Percentiles rank a stretch among this genome's conserved stretches.
Conservation (phyloP, 92 coral and sea anemone genomes). For the Hydrozoanthus gracilis region DNA sequence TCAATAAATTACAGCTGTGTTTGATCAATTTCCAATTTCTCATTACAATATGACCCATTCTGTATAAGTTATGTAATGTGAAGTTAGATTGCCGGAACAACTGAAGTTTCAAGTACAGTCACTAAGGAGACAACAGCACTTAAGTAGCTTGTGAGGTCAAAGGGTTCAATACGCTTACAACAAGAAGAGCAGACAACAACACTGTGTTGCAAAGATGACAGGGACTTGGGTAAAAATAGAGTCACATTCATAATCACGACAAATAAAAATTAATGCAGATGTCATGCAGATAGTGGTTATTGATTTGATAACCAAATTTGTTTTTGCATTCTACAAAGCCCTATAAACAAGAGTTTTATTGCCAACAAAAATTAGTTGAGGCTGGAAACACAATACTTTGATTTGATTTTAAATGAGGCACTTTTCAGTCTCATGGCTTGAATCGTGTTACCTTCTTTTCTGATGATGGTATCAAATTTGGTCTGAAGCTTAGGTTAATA, state of each 20-base stretch:
- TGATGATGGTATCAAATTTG: background rate
- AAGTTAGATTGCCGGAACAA: no score
- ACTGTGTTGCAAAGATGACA: background rate
- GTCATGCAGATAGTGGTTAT: background rate
- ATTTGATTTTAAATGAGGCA: no score
- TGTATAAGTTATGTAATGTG: no score
- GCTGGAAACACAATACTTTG: background rate
- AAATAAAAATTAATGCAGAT: background rate
- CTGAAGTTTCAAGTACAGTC: no score
- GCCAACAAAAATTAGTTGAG: background rate
- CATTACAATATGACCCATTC: no score
- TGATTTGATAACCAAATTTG: constrained; percentile 11
- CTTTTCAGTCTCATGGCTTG: background rate
- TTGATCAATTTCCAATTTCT: no score
- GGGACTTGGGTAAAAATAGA: background rate
- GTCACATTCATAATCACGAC: background rate
- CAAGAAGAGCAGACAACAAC: background rate
- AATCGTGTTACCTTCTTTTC: background rate
- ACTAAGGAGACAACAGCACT: no score
- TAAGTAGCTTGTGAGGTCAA: no score
- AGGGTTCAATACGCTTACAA: no score
- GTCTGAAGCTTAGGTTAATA: background rate
- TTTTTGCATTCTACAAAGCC: background rate
- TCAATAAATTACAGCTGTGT: no score
- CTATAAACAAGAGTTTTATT: no score